phyloP scores from a whole-genome alignment of 2,888 invertebrate species.

The Slavum lentiscoides region DNA sequence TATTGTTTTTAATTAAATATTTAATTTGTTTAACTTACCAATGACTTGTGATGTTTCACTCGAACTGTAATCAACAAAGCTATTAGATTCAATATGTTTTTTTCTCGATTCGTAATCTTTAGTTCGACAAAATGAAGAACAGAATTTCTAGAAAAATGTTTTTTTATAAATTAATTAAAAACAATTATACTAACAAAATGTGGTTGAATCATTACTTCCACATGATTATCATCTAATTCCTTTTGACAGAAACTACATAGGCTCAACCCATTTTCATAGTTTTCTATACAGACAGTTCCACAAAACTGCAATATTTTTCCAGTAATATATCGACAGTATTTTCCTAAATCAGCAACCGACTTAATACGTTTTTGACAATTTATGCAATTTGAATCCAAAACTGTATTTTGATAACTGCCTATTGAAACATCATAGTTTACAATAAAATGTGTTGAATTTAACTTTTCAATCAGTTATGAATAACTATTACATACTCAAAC shows the following conservation, averaged over 20 bases:
- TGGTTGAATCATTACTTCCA: constrained; percentile 15
- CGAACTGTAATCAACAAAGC: constrained; percentile 10
- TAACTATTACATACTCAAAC: constrained; percentile 45
- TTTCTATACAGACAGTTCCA: constrained; percentile 80
- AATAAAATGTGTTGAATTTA: not conserved
- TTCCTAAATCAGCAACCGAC: constrained; percentile 76
- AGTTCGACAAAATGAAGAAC: constrained; percentile 50
- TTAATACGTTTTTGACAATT: constrained; percentile 79
- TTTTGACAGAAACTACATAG: constrained; percentile 88
- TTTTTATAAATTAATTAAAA: not conserved
- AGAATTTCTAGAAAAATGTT: constrained; percentile 22
- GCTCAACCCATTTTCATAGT: constrained; percentile 85
- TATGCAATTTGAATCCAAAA: constrained; percentile 76
- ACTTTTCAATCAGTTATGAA: constrained; percentile 58
- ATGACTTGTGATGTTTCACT: constrained; percentile 1
- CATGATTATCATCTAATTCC: constrained; percentile 18
- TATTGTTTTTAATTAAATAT: not conserved
- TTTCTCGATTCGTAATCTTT: constrained; percentile 47
- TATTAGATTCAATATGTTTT: constrained; percentile 37
- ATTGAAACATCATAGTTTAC: constrained; percentile 54
- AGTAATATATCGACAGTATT: constrained; percentile 90
- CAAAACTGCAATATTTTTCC: constrained; percentile 92
- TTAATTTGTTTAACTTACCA: constrained; percentile 23
- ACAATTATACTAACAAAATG: not conserved
- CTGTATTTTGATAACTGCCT: constrained; percentile 71